Conservation (phyloP, 2,797 vertebrate species). For the Ceryle rudis region DNA sequence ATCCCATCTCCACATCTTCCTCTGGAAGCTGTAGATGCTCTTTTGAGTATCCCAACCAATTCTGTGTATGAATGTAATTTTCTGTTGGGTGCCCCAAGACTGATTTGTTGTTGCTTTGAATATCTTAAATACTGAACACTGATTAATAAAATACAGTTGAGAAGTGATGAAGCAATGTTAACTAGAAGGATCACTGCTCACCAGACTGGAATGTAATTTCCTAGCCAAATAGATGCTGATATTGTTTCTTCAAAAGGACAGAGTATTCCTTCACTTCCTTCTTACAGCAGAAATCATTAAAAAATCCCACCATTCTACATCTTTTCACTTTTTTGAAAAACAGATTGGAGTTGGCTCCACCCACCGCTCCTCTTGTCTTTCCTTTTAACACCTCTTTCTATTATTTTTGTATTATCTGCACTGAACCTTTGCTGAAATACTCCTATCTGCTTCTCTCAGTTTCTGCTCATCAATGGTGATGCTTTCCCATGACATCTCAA, state of each 20-base stretch:
- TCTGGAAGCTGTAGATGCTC: neutral
- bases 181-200: neutral
- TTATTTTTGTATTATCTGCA: neutral
- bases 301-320: neutral
- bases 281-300: neutral
- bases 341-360: neutral
- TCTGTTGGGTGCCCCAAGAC: neutral
- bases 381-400: neutral
- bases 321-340: neutral
- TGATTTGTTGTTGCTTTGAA: neutral
- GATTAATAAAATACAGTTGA: neutral
- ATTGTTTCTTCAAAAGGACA: neutral
- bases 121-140: neutral
- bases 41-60: neutral
- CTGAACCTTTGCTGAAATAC: neutral
- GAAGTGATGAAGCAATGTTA: neutral
- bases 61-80: neutral
- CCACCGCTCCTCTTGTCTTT: neutral
- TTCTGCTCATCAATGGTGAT: neutral
- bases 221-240: neutral
- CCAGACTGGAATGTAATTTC: neutral
- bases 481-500: neutral
- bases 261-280: neutral
- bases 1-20: neutral
- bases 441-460: neutral